Evolutionary conservation across 1,140 invertebrate genomes (phyloP).

Genomic region (Trachymyrmex septentrionalis): DNA sequence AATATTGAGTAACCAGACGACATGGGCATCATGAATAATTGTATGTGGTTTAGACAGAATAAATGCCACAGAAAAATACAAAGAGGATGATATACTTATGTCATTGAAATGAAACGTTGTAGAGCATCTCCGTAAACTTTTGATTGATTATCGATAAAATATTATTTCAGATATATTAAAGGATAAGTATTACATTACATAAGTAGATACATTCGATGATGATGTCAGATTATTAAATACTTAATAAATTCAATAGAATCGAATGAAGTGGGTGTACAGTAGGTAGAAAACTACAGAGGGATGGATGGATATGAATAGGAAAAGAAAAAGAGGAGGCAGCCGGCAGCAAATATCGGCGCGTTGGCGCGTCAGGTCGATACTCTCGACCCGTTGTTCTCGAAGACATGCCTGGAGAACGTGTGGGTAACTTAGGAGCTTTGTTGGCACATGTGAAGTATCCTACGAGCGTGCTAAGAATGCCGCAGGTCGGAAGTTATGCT

Average conservation of each 20-base stretch:
- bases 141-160: no score
- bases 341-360: constrained; percentile 46
- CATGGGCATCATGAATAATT: not conserved
- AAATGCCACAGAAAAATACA: not conserved
- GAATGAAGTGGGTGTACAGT: not conserved
- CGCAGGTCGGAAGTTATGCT: constrained; percentile 48
- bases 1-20: not conserved
- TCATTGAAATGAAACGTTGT: no score
- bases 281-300: not conserved
- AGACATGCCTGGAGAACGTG: constrained; percentile 33
- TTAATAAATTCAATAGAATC: constrained; percentile 39
- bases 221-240: constrained; percentile 7
- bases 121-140: no score
- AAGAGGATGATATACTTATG: not conserved
- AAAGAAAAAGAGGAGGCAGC: not conserved
- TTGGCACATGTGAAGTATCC: constrained; percentile 57
- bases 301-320: not conserved
- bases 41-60: not conserved
- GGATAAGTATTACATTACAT: constrained; percentile 38
- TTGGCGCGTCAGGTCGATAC: constrained; percentile 51
- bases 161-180: not conserved
- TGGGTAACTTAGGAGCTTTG: constrained; percentile 47
- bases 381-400: constrained; percentile 46
- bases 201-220: not conserved
- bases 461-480: constrained; percentile 59